Base-by-base conservation (phyloP, 1,140 invertebrate genomes). In the Coptotermes formosanus region DNA sequence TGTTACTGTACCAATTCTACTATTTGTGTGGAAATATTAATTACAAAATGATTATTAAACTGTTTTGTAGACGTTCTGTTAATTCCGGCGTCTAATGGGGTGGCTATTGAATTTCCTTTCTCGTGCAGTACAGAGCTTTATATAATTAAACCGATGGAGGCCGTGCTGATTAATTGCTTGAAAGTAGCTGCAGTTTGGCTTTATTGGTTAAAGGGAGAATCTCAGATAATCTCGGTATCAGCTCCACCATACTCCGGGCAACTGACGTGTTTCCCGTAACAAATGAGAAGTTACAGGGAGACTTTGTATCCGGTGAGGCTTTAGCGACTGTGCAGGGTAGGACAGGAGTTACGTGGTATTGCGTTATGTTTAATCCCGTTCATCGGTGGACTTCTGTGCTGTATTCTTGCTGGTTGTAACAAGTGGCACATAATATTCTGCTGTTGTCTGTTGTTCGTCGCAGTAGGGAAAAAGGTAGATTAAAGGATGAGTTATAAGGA, bases 41-140 rank as follows among this genome's bases (percentile, higher is more conserved):
- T 0, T 75, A 75, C n/a, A n/a, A 30, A 75, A 75, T 75, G 0
- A 75, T 75, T 8, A 30, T 75, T 75, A 75, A 75, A 30, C n/a
- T 75, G 64, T 16, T 75, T 30, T 4, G 30, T 75, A 30, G 7
- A 2, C 64, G n/a, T 75, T 16, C 1, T 75, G 25, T 30, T 30
- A 6, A 75, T 75, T 25, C 7, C n/a, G 64, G 25, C 64, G n/a
- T 75, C 64, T 75, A 30, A 30, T 75, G 64, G 64, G 25, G 64
- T 75, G 64, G 64, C 25, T 64, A 64, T 64, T 64, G 59, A 64
- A 64, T 64, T 64, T 23, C 59, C 64, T n/a, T 75, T 75, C 64
- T n/a, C 9, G n/a, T 14, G 11, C 64, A 75, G 64, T 30, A 30
- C 64, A 75, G 25, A 14, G n/a, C n/a, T 75, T 75, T 75, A 30